Conservation (phyloP, 2,113 vertebrate genomes). For the Tragelaphus imberbis region DNA sequence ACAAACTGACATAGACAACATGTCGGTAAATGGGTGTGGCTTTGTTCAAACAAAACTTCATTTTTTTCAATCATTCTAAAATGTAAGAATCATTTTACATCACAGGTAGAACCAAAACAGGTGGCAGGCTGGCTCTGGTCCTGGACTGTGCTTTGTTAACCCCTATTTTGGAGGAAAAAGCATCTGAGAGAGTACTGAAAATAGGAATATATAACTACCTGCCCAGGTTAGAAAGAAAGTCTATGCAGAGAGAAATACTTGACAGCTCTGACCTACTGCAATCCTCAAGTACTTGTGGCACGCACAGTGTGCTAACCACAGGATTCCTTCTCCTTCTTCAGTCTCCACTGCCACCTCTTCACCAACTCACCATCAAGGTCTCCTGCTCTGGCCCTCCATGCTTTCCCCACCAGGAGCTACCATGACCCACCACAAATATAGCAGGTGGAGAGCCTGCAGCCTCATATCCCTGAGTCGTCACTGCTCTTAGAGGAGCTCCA, state of each 20-base stretch:
- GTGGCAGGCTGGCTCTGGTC: not conserved
- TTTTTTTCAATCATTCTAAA: not conserved
- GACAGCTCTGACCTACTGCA: not conserved
- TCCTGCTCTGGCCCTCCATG: not conserved
- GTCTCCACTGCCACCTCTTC: not conserved
- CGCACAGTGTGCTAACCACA: not conserved
- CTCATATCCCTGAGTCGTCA: not conserved
- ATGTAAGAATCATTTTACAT: not conserved
- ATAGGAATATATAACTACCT: not conserved
- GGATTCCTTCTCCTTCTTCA: not conserved
- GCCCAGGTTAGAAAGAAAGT: not conserved
- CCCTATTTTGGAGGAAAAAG: not conserved
- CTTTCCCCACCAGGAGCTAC: not conserved
- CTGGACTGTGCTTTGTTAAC: not conserved
- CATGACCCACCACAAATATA: not conserved
- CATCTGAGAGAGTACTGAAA: not conserved
- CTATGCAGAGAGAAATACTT: not conserved
- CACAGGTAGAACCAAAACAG: not conserved
- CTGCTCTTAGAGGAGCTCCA: not conserved
- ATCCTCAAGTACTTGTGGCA: not conserved
- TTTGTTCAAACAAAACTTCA: not conserved
- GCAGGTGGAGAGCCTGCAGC: not conserved
- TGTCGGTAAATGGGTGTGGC: not conserved
- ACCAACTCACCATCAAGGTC: not conserved
- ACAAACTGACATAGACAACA: not conserved